phyloP scores from a whole-genome alignment of 2,888 invertebrate species.

The Crepidodera aurea region DNA sequence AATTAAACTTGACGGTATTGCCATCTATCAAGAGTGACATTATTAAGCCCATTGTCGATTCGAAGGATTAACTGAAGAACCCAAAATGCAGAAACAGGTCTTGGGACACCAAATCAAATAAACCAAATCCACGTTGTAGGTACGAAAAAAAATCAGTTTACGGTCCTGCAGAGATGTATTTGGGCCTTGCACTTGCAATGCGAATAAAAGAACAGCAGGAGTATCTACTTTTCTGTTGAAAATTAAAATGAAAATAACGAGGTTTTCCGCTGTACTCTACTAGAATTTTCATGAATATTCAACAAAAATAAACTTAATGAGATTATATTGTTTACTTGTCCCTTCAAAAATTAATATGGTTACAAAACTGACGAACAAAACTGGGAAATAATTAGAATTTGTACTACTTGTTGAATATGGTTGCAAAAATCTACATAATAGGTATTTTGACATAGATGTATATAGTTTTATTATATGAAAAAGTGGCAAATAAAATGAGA shows the following conservation, averaged over 20 bases:
- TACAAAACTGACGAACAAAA: slow-evolving; percentile 2
- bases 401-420: slow-evolving; percentile 16
- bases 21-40: too few species aligned
- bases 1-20: too few species aligned
- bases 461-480: too few species aligned
- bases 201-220: slow-evolving; percentile 27
- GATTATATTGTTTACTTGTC: slow-evolving; percentile 25
- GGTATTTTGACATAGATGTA: too few species aligned
- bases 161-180: slow-evolving; percentile 7
- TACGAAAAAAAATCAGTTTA: too few species aligned
- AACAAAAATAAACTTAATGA: slow-evolving; percentile 29
- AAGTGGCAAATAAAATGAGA: too few species aligned
- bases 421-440: too few species aligned
- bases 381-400: slow-evolving; percentile 1
- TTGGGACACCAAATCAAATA: too few species aligned
- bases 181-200: slow-evolving; percentile 8
- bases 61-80: too few species aligned
- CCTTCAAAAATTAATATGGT: slow-evolving; percentile 16
- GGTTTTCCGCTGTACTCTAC: slow-evolving; percentile 24
- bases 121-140: too few species aligned
- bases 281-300: slow-evolving; percentile 29
- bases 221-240: slow-evolving; percentile 28
- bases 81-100: too few species aligned
- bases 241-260: slow-evolving; percentile 34
- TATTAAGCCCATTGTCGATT: too few species aligned